Percentiles rank a stretch among this genome's conserved stretches.
Evolutionary conservation across 2,113 vertebrate species (phyloP).

Genomic region (Steatornis caripensis): DNA sequence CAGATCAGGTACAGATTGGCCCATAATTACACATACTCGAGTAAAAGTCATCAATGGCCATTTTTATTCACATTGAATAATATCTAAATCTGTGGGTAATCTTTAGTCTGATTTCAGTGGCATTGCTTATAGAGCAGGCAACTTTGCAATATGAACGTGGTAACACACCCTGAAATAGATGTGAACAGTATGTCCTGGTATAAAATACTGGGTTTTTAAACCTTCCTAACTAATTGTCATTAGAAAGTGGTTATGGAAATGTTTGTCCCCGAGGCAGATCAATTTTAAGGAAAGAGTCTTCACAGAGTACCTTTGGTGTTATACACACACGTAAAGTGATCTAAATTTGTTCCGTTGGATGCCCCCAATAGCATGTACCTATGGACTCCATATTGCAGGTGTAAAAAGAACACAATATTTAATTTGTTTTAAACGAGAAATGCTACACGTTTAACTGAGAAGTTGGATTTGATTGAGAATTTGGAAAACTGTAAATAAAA

Average conservation of each 20-base stretch:
- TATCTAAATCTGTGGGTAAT: conserved; percentile 49
- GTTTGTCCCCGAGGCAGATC: background rate
- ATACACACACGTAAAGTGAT: background rate
- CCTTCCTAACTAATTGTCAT: conserved; percentile 2
- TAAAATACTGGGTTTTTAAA: conserved; percentile 64
- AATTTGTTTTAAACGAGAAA: conserved; percentile 46
- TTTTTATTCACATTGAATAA: conserved; percentile 69
- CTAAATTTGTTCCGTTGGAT: conserved; percentile 7
- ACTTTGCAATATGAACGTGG: conserved; percentile 30
- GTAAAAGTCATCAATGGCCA: conserved; percentile 58
- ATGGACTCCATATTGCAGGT: conserved; percentile 41
- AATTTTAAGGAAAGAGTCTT: background rate
- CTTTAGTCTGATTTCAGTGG: conserved; percentile 48
- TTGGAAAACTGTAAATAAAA: conserved; percentile 64
- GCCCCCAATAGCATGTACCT: conserved; percentile 41
- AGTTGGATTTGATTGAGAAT: conserved; percentile 48
- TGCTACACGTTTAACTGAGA: conserved; percentile 37
- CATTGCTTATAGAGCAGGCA: conserved; percentile 37
- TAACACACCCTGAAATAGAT: conserved; percentile 2
- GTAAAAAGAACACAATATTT: conserved; percentile 38
- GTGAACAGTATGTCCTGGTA: conserved; percentile 38
- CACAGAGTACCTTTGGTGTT: background rate
- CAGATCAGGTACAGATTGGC: conserved; percentile 58
- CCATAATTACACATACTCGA: conserved; percentile 42
- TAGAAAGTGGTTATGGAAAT: background rate